These are phyloP conservation scores for Tiaroga cobitis DNA, from an alignment of 2,797 vertebrate genomes.

Conservation along the genomic window DNA sequence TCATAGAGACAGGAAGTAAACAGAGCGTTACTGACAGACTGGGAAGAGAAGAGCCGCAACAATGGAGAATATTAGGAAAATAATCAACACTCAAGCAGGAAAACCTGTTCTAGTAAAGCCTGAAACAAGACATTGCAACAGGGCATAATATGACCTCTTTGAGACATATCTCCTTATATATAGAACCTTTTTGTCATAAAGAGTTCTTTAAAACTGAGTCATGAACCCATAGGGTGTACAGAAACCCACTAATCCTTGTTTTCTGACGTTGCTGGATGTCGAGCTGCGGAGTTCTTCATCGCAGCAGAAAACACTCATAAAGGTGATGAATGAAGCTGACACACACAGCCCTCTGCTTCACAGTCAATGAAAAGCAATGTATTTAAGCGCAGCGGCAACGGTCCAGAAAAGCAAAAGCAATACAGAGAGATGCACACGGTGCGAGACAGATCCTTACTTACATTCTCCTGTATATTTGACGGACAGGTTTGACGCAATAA, in stretches of 20 bases:
- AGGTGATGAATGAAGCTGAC: constrained; percentile 22
- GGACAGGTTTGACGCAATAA: not conserved
- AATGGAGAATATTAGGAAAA: too few relatives aligned
- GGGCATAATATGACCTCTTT: too few relatives aligned
- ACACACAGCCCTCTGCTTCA: constrained; percentile 5
- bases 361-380: constrained; percentile 23
- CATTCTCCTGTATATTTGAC: not conserved
- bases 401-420: constrained; percentile 20
- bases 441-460: not conserved
- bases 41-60: too few relatives aligned
- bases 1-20: too few relatives aligned
- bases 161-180: too few relatives aligned
- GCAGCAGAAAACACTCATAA: constrained; percentile 2
- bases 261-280: not conserved
- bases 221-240: not conserved
- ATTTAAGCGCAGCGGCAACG: not conserved
- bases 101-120: too few relatives aligned
- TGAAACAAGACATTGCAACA: too few relatives aligned
- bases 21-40: too few relatives aligned
- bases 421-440: not conserved
- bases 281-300: not conserved
- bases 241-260: not conserved
- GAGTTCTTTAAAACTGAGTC: not conserved
- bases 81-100: too few relatives aligned
- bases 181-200: not conserved